Conservation (phyloP, 2,888 invertebrate species). For the Yponomeuta cagnagella region DNA sequence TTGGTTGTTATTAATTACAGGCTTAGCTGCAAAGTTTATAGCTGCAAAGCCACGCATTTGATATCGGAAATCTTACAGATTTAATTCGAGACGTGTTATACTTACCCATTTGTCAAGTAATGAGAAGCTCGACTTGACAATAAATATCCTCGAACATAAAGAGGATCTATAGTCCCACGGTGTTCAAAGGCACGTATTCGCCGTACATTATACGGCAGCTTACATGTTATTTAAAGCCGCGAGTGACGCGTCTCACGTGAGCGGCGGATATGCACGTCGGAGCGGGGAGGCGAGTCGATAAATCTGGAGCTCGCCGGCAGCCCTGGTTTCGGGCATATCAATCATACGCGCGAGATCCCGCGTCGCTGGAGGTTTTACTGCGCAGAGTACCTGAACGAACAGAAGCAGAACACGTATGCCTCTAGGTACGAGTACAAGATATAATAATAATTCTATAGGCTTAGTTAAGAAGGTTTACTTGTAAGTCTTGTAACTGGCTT, state of each 20-base stretch:
- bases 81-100: too few relatives aligned
- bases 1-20: constrained; percentile 23
- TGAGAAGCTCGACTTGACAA: too few relatives aligned
- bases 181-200: background rate
- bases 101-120: too few relatives aligned
- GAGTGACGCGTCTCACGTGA: constrained; percentile 18
- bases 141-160: background rate
- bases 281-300: constrained; percentile 57
- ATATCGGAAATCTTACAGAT: background rate
- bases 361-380: constrained; percentile 49
- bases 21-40: background rate
- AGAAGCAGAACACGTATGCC: constrained; percentile 2
- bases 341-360: constrained; percentile 53
- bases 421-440: background rate
- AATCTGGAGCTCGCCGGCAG: constrained; percentile 67
- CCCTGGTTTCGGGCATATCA: constrained; percentile 62
- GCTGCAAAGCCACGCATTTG: background rate
- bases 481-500: too few relatives aligned
- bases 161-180: background rate
- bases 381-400: constrained; percentile 28
- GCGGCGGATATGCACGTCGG: constrained; percentile 54
- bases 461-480: too few relatives aligned
- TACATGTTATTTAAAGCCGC: background rate
- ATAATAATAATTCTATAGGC: too few relatives aligned
- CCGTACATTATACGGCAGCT: background rate